phyloP scores from a whole-genome alignment of 2,888 invertebrate species.

The Notodonta dromedarius region DNA sequence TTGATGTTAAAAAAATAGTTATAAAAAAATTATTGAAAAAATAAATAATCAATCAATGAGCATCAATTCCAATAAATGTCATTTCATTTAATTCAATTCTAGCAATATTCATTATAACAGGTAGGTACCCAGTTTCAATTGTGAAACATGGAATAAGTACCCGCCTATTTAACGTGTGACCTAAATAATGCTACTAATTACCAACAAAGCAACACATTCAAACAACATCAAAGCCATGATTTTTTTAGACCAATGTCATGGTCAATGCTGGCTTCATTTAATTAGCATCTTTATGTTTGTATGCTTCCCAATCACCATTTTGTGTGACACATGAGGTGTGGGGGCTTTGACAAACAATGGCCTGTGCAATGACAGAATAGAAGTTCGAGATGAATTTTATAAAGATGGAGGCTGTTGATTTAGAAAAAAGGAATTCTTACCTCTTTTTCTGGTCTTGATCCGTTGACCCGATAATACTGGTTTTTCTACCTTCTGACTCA shows the following conservation, averaged over 20 bases:
- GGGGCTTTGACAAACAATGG: background rate
- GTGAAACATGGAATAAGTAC: no score
- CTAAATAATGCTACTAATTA: no score
- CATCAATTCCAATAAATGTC: no score
- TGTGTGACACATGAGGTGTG: slow-evolving; percentile 9
- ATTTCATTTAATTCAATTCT: no score
- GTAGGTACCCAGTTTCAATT: no score
- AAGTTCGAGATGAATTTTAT: background rate
- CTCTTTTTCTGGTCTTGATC: slow-evolving; percentile 99
- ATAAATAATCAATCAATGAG: no score
- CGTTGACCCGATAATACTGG: slow-evolving; percentile 99
- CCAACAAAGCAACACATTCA: no score
- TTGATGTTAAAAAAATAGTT: no score
- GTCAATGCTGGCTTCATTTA: slow-evolving; percentile 43
- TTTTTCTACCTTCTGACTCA: slow-evolving; percentile 99
- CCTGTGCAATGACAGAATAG: background rate
- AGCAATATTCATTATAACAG: no score
- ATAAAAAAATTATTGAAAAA: no score
- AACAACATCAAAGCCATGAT: no score
- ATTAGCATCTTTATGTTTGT: slow-evolving; percentile 34
- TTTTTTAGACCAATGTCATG: slow-evolving; percentile 27
- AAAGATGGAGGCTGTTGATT: background rate
- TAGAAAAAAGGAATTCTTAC: slow-evolving; percentile 76
- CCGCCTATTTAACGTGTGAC: no score
- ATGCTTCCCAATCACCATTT: slow-evolving; percentile 11